Conservation (phyloP, 2,113 vertebrate genomes). For the Leucosticte australis region DNA sequence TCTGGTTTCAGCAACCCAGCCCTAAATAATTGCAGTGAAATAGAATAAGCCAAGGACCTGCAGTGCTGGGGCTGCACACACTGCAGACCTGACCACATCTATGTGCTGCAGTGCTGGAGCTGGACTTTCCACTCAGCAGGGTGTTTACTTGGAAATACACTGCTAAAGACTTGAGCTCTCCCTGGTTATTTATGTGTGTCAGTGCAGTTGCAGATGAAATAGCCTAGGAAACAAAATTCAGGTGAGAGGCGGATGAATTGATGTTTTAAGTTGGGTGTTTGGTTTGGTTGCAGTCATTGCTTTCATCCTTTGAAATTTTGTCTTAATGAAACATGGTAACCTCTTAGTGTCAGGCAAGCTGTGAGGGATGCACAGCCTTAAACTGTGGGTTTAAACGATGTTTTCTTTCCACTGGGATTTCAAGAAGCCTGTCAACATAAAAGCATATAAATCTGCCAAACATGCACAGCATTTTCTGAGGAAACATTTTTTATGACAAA, state of each 20-base stretch:
- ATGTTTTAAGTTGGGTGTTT: neutral
- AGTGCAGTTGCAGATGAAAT: neutral
- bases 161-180: neutral
- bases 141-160: neutral
- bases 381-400: neutral
- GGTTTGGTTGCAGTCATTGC: neutral
- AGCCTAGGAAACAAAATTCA: neutral
- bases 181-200: neutral
- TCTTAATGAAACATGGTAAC: neutral
- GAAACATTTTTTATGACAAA: neutral
- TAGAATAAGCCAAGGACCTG: neutral
- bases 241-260: neutral
- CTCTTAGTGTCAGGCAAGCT: neutral
- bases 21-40: neutral
- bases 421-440: neutral
- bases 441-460: neutral
- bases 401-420: neutral
- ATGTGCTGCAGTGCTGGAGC: accelerated
- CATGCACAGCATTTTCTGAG: neutral
- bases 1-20: neutral
- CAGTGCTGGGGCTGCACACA: neutral
- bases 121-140: neutral
- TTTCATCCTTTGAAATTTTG: neutral
- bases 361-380: neutral
- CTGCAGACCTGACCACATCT: neutral